phyloP scores from a whole-genome alignment of 2,888 invertebrate species.

The Drosophila mayaguana region DNA sequence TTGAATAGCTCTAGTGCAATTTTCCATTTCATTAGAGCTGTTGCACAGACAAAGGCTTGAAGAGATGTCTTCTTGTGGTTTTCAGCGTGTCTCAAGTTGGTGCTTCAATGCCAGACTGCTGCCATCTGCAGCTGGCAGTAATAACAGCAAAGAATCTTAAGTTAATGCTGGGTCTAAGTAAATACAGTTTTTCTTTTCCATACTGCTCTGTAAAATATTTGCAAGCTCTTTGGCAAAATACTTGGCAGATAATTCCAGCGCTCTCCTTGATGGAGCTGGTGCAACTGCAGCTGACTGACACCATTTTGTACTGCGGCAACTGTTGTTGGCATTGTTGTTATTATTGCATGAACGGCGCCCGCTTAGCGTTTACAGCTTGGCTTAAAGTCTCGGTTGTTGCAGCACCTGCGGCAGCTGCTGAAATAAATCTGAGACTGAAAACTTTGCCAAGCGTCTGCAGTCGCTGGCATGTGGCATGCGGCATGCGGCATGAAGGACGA shows the following conservation, averaged over 20 bases:
- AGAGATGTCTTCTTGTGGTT: background rate
- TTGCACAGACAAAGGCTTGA: background rate
- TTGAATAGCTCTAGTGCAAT: background rate
- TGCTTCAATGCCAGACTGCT: slow-evolving; percentile 25
- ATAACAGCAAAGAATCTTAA: slow-evolving; percentile 34
- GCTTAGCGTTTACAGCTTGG: slow-evolving; percentile 38
- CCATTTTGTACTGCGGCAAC: slow-evolving; percentile 33
- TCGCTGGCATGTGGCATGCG: slow-evolving; percentile 21
- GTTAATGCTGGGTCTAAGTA: slow-evolving; percentile 53
- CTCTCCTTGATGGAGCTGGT: slow-evolving; percentile 17
- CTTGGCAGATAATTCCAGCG: slow-evolving; percentile 44
- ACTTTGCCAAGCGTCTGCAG: slow-evolving; percentile 43
- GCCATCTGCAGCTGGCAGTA: slow-evolving; percentile 12
- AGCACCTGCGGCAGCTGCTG: slow-evolving; percentile 56
- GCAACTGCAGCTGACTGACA: slow-evolving; percentile 53
- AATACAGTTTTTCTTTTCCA: slow-evolving; percentile 33
- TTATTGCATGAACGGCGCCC: slow-evolving; percentile 33
- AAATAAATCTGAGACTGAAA: slow-evolving; percentile 71
- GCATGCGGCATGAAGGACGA: slow-evolving; percentile 20
- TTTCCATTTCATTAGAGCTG: background rate
- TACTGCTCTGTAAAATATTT: slow-evolving; percentile 40
- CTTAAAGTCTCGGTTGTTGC: slow-evolving; percentile 49
- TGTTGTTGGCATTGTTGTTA: slow-evolving; percentile 22
- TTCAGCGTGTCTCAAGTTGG: slow-evolving; percentile 14
- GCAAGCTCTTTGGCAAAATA: slow-evolving; percentile 58